phyloP scores from a whole-genome alignment of 2,113 vertebrate genomes.

The Catharus bicknelli region DNA sequence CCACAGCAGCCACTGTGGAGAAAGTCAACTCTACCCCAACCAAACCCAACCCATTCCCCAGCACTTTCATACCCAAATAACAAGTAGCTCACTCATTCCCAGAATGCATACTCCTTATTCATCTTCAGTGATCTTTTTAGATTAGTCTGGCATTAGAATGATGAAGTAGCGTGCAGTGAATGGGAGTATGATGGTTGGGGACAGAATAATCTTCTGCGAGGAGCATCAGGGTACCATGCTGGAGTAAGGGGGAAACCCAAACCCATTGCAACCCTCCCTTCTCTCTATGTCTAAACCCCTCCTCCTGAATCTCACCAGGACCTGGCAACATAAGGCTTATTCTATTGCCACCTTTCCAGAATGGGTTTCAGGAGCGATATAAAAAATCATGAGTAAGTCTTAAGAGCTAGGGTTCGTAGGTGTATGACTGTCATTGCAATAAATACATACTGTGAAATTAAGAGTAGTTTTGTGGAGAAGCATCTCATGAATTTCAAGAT shows the following conservation, averaged over 20 bases:
- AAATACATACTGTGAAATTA: neutral
- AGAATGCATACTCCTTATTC: neutral
- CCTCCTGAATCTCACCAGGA: neutral
- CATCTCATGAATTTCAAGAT: neutral
- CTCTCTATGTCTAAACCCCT: neutral
- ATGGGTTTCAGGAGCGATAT: neutral
- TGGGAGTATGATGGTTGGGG: neutral
- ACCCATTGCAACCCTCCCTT: neutral
- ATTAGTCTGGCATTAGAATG: neutral
- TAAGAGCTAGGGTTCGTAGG: neutral
- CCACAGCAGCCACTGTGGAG: neutral
- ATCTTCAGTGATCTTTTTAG: neutral
- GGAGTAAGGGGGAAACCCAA: neutral
- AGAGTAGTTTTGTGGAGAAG: neutral
- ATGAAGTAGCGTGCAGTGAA: neutral
- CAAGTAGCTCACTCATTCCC: neutral
- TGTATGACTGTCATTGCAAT: neutral
- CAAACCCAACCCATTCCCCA: fast-evolving
- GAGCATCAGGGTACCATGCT: neutral
- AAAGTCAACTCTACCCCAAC: neutral
- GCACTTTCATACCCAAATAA: neutral
- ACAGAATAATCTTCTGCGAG: neutral
- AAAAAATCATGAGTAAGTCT: neutral
- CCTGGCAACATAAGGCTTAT: neutral
- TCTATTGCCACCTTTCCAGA: neutral